These are phyloP conservation scores for Hexactinellida sp. DNA, from an alignment of 37 sponge, comb jelly and placozoan species.

Conservation along the genomic window DNA sequence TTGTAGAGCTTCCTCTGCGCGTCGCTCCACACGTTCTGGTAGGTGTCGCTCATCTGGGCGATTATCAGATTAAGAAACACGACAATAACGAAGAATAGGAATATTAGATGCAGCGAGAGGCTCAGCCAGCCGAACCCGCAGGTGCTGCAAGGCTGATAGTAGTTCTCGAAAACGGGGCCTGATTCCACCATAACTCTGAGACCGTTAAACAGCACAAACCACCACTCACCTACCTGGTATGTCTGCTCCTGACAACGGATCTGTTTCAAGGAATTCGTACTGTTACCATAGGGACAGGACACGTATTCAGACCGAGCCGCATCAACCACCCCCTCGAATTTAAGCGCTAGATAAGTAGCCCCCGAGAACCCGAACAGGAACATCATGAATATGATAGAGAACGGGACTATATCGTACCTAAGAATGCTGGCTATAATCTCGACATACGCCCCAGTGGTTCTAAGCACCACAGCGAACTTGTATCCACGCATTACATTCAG, in stretches of 20 bases:
- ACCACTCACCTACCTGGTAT: background rate
- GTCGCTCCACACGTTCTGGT: conserved; percentile 46
- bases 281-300: background rate
- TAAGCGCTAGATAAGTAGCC: conserved; percentile 38
- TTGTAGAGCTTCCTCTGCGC: conserved; percentile 50
- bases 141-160: background rate
- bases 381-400: conserved; percentile 30
- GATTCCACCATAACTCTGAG: background rate
- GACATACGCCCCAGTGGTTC: conserved; percentile 45
- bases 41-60: conserved; percentile 61
- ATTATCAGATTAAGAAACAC: conserved; percentile 61
- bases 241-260: conserved; percentile 4
- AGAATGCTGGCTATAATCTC: conserved; percentile 28
- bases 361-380: conserved; percentile 47
- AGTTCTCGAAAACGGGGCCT: background rate
- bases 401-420: conserved; percentile 31
- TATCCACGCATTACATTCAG: background rate
- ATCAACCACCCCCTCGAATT: conserved; percentile 27
- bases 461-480: conserved; percentile 24
- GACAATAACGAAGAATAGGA: conserved; percentile 46
- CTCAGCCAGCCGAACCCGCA: conserved; percentile 42
- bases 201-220: background rate
- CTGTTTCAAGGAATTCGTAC: background rate
- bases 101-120: conserved; percentile 33
- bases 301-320: background rate